A percentile compares a stretch with the other conserved stretches of the same genome.
Evolutionary conservation across 1,140 invertebrate species (phyloP).

Genomic region (Ceratoteleas bidentatus): DNA sequence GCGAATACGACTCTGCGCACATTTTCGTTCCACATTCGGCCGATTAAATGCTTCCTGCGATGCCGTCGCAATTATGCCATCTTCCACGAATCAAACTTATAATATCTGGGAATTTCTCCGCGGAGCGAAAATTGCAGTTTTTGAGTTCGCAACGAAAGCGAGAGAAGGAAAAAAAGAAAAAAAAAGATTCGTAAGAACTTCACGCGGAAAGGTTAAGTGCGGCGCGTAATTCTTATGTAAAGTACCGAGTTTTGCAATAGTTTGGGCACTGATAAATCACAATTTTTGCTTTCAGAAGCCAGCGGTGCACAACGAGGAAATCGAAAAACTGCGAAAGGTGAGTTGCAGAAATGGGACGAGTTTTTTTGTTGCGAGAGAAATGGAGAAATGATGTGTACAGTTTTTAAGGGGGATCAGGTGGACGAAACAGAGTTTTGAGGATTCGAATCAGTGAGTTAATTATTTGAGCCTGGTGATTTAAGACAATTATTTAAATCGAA

Average conservation of each 20-base stretch:
- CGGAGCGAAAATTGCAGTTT: neutral
- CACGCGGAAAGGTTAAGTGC: no score
- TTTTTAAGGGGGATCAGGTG: no score
- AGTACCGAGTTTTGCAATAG: constrained; percentile 21
- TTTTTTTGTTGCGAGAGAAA: neutral
- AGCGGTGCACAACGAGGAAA: constrained; percentile 53
- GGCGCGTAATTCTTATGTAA: constrained; percentile 24
- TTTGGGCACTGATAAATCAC: constrained; percentile 20
- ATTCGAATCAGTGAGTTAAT: no score
- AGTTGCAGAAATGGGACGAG: constrained; percentile 37
- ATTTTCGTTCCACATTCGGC: constrained; percentile 41
- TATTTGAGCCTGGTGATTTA: no score
- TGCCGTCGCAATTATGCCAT: constrained; percentile 14
- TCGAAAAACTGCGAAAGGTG: constrained; percentile 62
- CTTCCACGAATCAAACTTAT: neutral
- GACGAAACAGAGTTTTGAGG: no score
- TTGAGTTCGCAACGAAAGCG: no score
- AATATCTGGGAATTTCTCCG: neutral
- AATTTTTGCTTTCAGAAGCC: constrained; percentile 52
- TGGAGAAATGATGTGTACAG: no score
- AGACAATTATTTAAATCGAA: no score
- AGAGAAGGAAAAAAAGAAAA: no score
- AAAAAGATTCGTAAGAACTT: no score
- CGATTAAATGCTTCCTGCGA: constrained; percentile 38
- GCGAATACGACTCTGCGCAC: constrained; percentile 34